Evolutionary conservation across 2,888 invertebrate genomes (phyloP).

Genomic region (Trachelus troglodyta): DNA sequence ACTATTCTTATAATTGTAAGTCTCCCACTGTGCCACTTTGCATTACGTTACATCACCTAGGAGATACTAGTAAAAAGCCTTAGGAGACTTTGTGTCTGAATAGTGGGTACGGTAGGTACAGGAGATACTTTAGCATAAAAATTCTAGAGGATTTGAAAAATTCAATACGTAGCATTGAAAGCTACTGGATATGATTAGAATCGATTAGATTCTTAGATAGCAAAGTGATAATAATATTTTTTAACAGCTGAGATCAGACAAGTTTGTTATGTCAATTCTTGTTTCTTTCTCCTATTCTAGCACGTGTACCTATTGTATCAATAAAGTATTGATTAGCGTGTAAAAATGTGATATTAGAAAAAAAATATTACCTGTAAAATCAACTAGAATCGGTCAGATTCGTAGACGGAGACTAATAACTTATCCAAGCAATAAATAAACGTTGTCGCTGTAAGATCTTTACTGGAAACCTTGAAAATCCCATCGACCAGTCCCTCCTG

Average conservation of each 20-base stretch:
- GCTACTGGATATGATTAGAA: background rate
- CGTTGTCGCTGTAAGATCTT: background rate
- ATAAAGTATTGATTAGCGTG: background rate
- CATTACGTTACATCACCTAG: background rate
- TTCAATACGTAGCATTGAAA: background rate
- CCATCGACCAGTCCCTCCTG: background rate
- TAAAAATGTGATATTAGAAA: background rate
- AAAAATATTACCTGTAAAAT: background rate
- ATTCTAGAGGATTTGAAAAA: no score
- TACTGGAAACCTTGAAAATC: background rate
- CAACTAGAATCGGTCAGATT: background rate
- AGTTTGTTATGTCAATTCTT: background rate
- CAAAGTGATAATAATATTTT: background rate
- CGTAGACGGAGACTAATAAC: background rate
- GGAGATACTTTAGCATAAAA: no score
- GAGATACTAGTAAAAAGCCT: no score
- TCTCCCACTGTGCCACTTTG: background rate
- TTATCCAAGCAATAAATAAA: background rate
- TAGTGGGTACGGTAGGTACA: no score
- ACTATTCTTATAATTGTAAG: background rate
- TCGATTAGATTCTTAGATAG: background rate
- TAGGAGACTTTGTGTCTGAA: no score
- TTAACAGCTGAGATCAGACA: background rate
- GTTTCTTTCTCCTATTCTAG: background rate
- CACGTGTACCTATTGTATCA: background rate